Evolutionary conservation across 2,888 invertebrate genomes (phyloP), one percentile per base, ranked within the genome.

Genomic region (Cyclophora punctaria): DNA sequence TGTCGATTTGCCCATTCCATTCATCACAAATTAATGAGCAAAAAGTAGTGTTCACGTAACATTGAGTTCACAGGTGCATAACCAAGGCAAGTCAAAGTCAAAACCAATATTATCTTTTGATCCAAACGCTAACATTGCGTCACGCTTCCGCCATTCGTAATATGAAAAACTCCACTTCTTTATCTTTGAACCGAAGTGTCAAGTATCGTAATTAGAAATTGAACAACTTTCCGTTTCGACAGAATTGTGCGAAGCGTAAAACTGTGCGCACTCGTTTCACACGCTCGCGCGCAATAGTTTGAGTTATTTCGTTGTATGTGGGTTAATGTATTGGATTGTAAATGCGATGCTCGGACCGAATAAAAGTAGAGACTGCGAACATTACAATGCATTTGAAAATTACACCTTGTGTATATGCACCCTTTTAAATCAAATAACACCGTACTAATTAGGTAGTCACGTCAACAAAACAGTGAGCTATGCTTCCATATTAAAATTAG

Each of bases 281-380:
- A 77, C 69, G 67, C 69, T 67, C 66, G 65, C 78, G 73, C 78
- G 81, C 80, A 83, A 84, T 77, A 63, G 66, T 73, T 80, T 72
- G 73, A 74, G 69, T 75, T 74, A 63, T 73, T 75, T 67, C 63
- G 62, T 85, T 80, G 75, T 87, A 69, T 80, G 75, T 87, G 69
- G 87, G 86, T 83, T 85, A 86, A 85, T 82, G 78, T 72, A 69
- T 68, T 63, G 73, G 77, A 75, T 75, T 75, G 71, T 71, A 60
- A 60, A 55, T 34, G 37, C 37, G 63, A 56, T 62, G 67, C 66
- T 72, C 69, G 69, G 66, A 63, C 57, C 57, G 58, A 20, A 5
- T 7, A 20, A 20, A 20, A 20, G 20, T 20, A 1, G 20, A 20
- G 20, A 20, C 20, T 20, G 20, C 20, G 20, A 20, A 20, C 20